Percentiles rank a stretch among this genome's conserved stretches.
Evolutionary conservation across 2,797 vertebrate genomes (phyloP).

Genomic region (Microchirus variegatus): DNA sequence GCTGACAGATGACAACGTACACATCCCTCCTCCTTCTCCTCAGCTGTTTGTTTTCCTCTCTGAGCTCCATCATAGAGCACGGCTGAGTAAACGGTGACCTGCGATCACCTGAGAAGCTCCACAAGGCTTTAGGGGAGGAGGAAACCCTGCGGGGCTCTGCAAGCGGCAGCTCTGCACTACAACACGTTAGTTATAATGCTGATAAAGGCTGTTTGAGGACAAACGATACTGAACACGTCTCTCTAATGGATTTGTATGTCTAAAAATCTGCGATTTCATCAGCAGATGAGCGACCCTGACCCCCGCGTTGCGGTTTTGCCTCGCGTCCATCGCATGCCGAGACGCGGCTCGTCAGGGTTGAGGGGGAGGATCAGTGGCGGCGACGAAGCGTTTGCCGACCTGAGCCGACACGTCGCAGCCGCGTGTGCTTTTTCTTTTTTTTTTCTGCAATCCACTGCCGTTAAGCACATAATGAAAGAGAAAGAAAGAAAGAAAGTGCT

Average conservation of each 20-base stretch:
- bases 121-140: constrained; percentile 13
- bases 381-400: constrained; percentile 40
- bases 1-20: constrained; percentile 38
- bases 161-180: constrained; percentile 10
- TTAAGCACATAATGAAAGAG: constrained; percentile 63
- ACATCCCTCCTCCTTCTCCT: constrained; percentile 27
- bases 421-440: constrained; percentile 45
- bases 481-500: constrained; percentile 47
- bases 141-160: constrained; percentile 19
- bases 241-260: neutral
- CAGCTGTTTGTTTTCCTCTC: constrained; percentile 27
- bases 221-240: too few relatives aligned
- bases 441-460: constrained; percentile 58
- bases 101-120: constrained; percentile 52
- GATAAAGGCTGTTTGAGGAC: too few relatives aligned
- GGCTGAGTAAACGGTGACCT: constrained; percentile 46
- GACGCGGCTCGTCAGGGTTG: constrained; percentile 57
- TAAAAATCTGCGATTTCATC: too few relatives aligned
- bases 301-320: too few relatives aligned
- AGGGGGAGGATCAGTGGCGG: constrained; percentile 62
- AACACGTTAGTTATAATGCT: neutral
- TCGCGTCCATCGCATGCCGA: constrained; percentile 58
- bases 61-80: constrained; percentile 13
- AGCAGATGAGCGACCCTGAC: too few relatives aligned
- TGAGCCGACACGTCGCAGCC: constrained; percentile 67